Percentiles rank a stretch among this genome's conserved stretches.
phyloP scores from a whole-genome alignment of 2,113 vertebrate species.

The Tetrao urogallus region DNA sequence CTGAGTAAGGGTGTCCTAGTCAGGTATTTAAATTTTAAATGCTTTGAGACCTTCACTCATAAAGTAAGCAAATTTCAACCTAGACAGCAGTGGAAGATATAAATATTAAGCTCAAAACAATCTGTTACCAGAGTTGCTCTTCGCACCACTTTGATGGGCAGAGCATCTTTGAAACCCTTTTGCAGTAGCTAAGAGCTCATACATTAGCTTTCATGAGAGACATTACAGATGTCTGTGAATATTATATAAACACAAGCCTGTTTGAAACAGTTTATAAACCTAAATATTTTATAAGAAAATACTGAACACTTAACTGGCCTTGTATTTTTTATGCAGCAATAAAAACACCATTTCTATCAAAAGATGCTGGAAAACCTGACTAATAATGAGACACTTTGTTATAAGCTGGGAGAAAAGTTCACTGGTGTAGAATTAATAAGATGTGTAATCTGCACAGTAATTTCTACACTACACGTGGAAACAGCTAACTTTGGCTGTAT shows the following conservation, averaged over 20 bases:
- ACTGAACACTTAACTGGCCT: conserved; percentile 61
- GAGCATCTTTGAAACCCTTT: conserved; percentile 59
- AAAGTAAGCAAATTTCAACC: conserved; percentile 50
- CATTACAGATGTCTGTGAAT: conserved; percentile 71
- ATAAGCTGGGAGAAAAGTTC: conserved; percentile 22
- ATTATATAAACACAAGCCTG: conserved; percentile 65
- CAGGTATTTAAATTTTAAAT: conserved; percentile 66
- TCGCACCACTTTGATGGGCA: conserved; percentile 51
- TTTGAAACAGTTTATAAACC: conserved; percentile 71
- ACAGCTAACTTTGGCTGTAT: background rate
- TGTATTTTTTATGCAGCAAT: conserved; percentile 64
- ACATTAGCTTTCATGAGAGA: conserved; percentile 69
- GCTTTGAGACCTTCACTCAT: background rate
- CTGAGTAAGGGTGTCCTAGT: conserved; percentile 52
- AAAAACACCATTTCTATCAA: conserved; percentile 58
- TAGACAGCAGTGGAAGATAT: conserved; percentile 48
- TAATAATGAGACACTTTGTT: conserved; percentile 49
- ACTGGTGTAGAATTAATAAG: conserved; percentile 38
- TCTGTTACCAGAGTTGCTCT: conserved; percentile 53
- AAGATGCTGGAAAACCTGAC: conserved; percentile 31
- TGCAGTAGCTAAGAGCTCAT: conserved; percentile 64
- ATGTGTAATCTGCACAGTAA: background rate
- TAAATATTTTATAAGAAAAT: conserved; percentile 77
- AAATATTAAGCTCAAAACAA: conserved; percentile 60
- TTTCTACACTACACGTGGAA: background rate